These are phyloP conservation scores for Phylloscopus collybita DNA, from an alignment of 2,797 vertebrate genomes.

Conservation along the genomic window DNA sequence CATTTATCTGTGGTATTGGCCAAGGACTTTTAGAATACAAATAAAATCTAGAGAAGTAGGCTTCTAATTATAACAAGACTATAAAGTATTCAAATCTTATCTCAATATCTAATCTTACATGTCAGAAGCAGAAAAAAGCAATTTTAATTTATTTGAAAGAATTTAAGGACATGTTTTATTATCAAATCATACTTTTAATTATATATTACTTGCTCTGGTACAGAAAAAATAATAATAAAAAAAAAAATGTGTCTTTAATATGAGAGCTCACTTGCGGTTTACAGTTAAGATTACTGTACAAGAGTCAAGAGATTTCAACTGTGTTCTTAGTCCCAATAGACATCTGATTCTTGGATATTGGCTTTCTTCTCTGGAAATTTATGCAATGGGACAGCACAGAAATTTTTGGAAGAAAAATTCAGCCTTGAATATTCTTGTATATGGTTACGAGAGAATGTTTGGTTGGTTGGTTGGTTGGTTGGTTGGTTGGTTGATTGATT, in stretches of 20 bases:
- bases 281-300: not conserved
- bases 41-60: not conserved
- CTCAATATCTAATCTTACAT: not conserved
- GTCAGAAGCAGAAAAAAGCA: not conserved
- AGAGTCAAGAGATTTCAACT: not conserved
- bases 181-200: not conserved
- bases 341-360: not conserved
- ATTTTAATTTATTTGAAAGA: not conserved
- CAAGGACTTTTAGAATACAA: not conserved
- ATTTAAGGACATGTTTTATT: not conserved
- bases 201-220: not conserved
- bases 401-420: not conserved
- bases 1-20: not conserved
- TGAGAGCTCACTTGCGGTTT: not conserved
- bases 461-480: not conserved
- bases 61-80: not conserved
- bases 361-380: not conserved
- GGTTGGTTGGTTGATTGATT: not conserved
- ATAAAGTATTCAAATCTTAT: not conserved
- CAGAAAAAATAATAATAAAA: not conserved
- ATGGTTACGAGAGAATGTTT: not conserved
- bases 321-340: not conserved
- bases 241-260: not conserved
- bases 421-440: not conserved
- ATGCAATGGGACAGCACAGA: not conserved